Base-by-base conservation (phyloP, 2,797 vertebrate species). In the Fratercula arctica region DNA sequence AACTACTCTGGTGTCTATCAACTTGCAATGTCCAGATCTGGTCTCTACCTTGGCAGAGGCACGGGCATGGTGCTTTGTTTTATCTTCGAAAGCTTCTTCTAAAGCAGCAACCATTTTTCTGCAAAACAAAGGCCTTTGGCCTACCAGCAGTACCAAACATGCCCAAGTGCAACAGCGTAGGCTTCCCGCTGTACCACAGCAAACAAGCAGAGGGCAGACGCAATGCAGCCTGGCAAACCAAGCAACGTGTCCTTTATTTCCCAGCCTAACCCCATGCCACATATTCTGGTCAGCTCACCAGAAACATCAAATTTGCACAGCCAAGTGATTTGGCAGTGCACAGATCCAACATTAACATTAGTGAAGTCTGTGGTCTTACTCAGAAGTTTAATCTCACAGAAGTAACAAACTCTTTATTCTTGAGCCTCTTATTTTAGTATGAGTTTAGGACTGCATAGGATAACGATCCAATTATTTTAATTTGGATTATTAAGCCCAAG, bases 121-220 rank as follows among this genome's bases (percentile, higher is more conserved):
- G 74, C 60, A 83, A 83, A 85, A 77, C 45, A 86, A 76, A 87
- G 35, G 64, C 68, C 28, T 81, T 17, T 79, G 35, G 72, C 37
- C 69, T 69, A 67, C 26, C 46, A 85, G 16, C 93, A 88, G 46
- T 61, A 87, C 74, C 45, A 79, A 73, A 85, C 13, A 37, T 2
- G 66, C 26, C 45, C 51, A 59, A 0, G 0, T 37, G 77, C 77
- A 73, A 51, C 25, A 59, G 35, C 0, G 0, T 5, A 48, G 57
- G 80, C 70, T 74, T 87, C 70, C 75, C 75, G 35, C 39, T 2
- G 10, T 17, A 39, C 60, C 39, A 50, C 66, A 67, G n/a, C 14
- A 56, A 64, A 66, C 0, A 9, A 80, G 68, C 53, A 77, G 25
- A 72, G 50, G 33, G 45, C 54, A 81, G 66, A 64, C 21, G 39